A percentile compares a stretch with the other conserved stretches of the same genome.
Evolutionary conservation across 2,797 vertebrate species (phyloP).

Genomic region (Tangara arthus): DNA sequence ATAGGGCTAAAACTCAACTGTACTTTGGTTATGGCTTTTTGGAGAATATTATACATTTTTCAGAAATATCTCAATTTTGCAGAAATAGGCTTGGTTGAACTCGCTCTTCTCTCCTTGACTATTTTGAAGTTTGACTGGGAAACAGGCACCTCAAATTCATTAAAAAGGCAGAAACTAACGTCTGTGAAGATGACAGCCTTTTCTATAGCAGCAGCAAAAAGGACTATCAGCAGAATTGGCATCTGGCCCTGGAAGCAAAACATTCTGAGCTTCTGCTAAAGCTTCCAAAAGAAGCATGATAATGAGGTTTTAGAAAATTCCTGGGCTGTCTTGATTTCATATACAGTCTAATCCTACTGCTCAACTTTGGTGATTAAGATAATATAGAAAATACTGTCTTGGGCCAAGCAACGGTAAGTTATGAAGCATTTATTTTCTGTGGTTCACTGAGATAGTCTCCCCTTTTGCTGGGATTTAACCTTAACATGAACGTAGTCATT

Average conservation of each 20-base stretch:
- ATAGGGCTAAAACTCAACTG: not conserved
- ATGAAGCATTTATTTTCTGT: not conserved
- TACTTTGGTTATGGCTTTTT: no score
- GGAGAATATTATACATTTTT: no score
- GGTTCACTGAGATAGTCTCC: not conserved
- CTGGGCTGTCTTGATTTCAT: not conserved
- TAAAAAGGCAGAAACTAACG: not conserved
- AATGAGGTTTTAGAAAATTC: not conserved
- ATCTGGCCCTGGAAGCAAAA: not conserved
- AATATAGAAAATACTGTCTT: not conserved
- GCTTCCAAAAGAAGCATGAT: not conserved
- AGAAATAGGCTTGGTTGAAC: not conserved
- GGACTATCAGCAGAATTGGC: not conserved
- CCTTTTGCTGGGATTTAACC: not conserved
- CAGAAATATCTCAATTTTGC: not conserved
- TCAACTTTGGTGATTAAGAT: not conserved
- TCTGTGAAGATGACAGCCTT: not conserved
- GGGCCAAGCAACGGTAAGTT: not conserved
- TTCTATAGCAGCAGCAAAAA: not conserved
- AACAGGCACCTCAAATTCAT: not conserved
- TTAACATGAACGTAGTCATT: not conserved
- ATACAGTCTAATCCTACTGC: not conserved
- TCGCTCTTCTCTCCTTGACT: not conserved
- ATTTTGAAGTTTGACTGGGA: not conserved
- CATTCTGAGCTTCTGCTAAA: not conserved